These are phyloP conservation scores for Trachymyrmex cornetzi DNA, from an alignment of 1,140 invertebrate species.

Conservation along the genomic window DNA sequence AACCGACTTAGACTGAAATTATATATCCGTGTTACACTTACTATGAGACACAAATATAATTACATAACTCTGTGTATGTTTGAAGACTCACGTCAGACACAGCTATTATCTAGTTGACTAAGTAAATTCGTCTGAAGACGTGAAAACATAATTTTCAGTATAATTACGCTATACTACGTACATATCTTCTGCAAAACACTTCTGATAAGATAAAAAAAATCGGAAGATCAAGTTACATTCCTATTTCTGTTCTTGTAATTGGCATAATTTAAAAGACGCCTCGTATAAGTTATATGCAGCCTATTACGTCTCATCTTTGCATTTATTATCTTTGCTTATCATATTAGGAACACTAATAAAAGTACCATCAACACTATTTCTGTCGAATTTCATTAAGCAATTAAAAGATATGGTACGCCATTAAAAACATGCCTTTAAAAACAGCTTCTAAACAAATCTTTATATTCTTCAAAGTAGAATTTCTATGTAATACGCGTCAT, in stretches of 20 bases:
- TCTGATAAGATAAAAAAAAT: neutral
- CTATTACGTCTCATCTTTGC: neutral
- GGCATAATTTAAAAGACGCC: neutral
- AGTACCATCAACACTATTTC: neutral
- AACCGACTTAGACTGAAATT: neutral
- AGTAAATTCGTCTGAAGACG: constrained; percentile 61
- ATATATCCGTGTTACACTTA: constrained; percentile 27
- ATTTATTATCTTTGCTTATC: constrained; percentile 30
- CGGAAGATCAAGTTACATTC: neutral
- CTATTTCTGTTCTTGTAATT: neutral
- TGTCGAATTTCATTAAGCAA: neutral
- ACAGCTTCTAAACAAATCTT: neutral
- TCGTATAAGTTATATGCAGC: neutral
- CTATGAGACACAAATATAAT: constrained; percentile 25
- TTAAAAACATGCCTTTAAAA: neutral
- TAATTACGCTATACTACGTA: neutral
- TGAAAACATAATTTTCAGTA: neutral
- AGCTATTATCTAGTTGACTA: constrained; percentile 59
- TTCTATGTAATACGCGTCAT: neutral
- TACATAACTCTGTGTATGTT: constrained; percentile 64
- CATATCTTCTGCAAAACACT: neutral
- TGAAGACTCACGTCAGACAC: constrained; percentile 40
- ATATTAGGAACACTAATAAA: neutral
- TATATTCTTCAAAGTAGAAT: neutral
- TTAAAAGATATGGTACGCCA: neutral